Base-by-base conservation (phyloP, 2,113 vertebrate species). In the Myodes glareolus region DNA sequence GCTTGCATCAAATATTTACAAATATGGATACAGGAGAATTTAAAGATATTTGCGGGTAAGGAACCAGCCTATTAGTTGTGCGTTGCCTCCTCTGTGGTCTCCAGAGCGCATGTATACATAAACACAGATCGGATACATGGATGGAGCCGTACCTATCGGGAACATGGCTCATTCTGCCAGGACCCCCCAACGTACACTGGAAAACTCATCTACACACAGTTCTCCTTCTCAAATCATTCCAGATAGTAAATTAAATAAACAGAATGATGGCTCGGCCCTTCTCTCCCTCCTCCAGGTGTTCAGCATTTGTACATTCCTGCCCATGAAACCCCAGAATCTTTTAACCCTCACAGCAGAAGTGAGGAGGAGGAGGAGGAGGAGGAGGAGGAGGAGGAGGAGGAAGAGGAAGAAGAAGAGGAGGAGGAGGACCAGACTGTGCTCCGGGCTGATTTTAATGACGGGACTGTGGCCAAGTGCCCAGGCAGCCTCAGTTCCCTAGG, bases 201-300 rank as follows among this genome's bases (percentile, higher is more conserved):
- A 87, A 97, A 92, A 82, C 96, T 98, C 98, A 97, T 94, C 97
- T 91, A 61, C 70, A 82, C 9, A 11, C 96, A 91, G 94, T 98
- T 98, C 94, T 94, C 97, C 94, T 98, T 88, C 94, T 95, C 73
- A 77, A 94, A 96, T 98, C 94, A 97, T 98, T 98, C 96, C 97
- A 94, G 93, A 90, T 92, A 96, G 92, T 52, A 95, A 97, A 97
- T 97, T 97, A 98, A 97, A 96, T 98, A 98, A 98, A 98, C 95
- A 98, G 97, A 96, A 77, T 17, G 61, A 27, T 91, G 92, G 94
- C 84, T 95, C 47, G 25, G 91, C 93, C 97, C 72, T 95, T 96
- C 73, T 29, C 96, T 65, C 33, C 93, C 88, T 89, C 82, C 90
- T 52, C 95, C 96, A 97, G 97, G 96, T 81, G 94, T 97, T 98